These are phyloP conservation scores for Cephus spinipes DNA, from an alignment of 2,888 invertebrate species.

Conservation along the genomic window DNA sequence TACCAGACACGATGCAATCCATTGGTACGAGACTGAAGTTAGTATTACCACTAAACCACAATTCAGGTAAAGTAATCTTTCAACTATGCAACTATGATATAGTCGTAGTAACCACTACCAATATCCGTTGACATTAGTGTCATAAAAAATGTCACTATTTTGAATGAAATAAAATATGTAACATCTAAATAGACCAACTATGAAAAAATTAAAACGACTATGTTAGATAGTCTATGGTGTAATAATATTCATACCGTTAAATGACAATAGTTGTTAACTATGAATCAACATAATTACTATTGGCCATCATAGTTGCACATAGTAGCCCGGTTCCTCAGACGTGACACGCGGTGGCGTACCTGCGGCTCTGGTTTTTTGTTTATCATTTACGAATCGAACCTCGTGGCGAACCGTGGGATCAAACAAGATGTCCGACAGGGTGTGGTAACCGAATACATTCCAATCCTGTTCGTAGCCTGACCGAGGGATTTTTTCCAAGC, in stretches of 20 bases:
- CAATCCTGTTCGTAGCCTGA: constrained; percentile 29
- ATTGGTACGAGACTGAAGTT: not conserved
- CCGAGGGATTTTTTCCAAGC: constrained; percentile 30
- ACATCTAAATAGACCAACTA: not conserved
- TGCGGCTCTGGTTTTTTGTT: constrained; percentile 31
- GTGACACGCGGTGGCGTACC: not conserved
- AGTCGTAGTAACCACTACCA: not conserved
- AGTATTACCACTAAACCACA: not conserved
- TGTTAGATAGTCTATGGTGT: not conserved
- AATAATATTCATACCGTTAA: not conserved
- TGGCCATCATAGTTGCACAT: not conserved
- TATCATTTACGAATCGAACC: constrained; percentile 45
- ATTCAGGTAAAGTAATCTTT: not conserved
- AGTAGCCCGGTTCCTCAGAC: not conserved
- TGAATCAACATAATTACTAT: not conserved
- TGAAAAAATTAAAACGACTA: not conserved
- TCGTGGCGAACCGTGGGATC: constrained; percentile 45
- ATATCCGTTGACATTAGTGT: not conserved
- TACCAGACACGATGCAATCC: not conserved
- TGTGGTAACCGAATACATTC: constrained; percentile 50
- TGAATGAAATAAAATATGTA: not conserved
- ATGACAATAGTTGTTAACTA: not conserved
- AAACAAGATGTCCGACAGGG: constrained; percentile 50
- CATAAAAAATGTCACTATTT: not conserved
- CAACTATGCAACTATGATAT: not conserved